phyloP scores from a whole-genome alignment of 2,888 invertebrate genomes.

The Coelopa pilipes region DNA sequence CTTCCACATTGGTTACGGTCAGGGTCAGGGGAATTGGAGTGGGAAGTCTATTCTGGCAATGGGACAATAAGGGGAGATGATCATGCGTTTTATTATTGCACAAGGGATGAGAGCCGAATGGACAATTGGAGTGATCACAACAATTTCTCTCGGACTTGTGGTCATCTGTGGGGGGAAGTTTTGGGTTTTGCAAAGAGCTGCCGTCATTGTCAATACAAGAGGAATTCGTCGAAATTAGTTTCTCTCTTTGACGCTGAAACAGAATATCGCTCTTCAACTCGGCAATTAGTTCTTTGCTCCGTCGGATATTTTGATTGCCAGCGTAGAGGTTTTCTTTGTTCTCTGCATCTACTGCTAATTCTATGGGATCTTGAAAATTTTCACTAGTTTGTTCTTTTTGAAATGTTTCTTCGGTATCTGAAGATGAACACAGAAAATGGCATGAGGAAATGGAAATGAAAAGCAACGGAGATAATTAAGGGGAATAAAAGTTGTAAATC shows the following conservation, averaged over 20 bases:
- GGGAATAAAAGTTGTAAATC: background rate
- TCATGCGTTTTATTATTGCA: slow-evolving; percentile 35
- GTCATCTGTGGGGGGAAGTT: slow-evolving; percentile 22
- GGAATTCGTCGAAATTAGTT: slow-evolving; percentile 13
- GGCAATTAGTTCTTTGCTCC: slow-evolving; percentile 37
- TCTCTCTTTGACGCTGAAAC: slow-evolving; percentile 42
- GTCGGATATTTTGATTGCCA: slow-evolving; percentile 35
- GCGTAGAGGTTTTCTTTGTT: slow-evolving; percentile 40
- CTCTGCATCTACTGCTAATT: slow-evolving; percentile 6
- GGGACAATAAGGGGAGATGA: slow-evolving; percentile 1
- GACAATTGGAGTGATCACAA: too few species aligned
- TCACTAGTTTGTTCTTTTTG: slow-evolving; percentile 14
- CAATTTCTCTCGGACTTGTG: slow-evolving; percentile 1
- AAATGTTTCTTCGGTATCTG: slow-evolving; percentile 33
- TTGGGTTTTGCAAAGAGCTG: slow-evolving; percentile 24
- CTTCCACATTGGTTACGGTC: too few species aligned
- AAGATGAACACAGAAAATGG: slow-evolving; percentile 26
- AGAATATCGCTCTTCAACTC: slow-evolving; percentile 39
- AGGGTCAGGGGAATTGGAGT: background rate
- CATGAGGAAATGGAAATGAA: background rate
- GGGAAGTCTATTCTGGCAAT: background rate
- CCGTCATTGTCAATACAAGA: background rate
- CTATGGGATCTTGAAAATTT: slow-evolving; percentile 26
- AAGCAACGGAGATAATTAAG: background rate
- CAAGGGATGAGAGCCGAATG: too few species aligned